Evolutionary conservation across 2,797 vertebrate genomes (phyloP), one percentile per base, ranked within the genome.

Genomic region (Malacoraja senta): DNA sequence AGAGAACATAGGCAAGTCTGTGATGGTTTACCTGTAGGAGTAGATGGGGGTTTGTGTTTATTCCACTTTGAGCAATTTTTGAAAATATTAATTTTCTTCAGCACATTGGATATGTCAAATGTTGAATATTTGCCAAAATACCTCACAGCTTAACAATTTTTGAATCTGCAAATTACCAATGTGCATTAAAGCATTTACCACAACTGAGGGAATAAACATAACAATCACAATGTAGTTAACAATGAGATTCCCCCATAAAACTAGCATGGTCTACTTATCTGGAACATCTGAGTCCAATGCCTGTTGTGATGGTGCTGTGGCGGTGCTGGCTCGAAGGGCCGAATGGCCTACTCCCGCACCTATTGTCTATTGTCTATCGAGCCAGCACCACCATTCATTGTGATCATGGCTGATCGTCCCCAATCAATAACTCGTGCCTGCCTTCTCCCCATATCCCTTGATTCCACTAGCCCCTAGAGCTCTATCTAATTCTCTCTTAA

Each of bases 131-230:
- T 81, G 7, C 38, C 29, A 19, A 61, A 61, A 13, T 63, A 29
- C 26, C 6, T 26, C 10, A 84, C 53, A n/a, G 81, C 29, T 84
- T 84, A 84, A 61, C 32, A n/a, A 17, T 13, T 1, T 61, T 63
- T n/a, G 24, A 84, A 15, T 84, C 53, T 84, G 81, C 81, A 61
- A 84, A n/a, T 84, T 84, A 29, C 81, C 53, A 61, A 84, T n/a
- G 2, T 29, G 38, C 79, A 21, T 53, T 81, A 83, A 83, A 12
- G 8, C 80, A 58, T 83, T 83, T 83, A 26, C 6, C 21, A 53
- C 80, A 83, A 83, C 24, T 10, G 44, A 29, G 21, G 80, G 24
- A 21, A 29, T 58, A 83, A 83, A 83, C 44, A 58, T 58, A 26
- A 21, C 44, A 12, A 26, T 26, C 53, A 38, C 9, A 58, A 13